These are phyloP conservation scores for chimpanzee (Pan troglodytes) DNA, from an alignment of 2,113 vertebrate species.

Conservation along the genomic window NHGRI_mPanTro3-v2.1_pri NC_072416.2:46401001-46401500, in stretches of 20 bases:
- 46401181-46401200: too few relatives aligned
- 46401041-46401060: not conserved
- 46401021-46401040: not conserved
- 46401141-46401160: not conserved
- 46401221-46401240: not conserved
- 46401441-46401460: too few relatives aligned
- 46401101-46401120: fast-evolving
- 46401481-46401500: too few relatives aligned
- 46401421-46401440: too few relatives aligned
- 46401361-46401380: too few relatives aligned
- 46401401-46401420: too few relatives aligned
- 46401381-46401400: too few relatives aligned
- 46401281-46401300: not conserved
- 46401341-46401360: too few relatives aligned
- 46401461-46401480: too few relatives aligned
- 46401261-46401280: not conserved
- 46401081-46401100: not conserved
- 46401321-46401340: too few relatives aligned
- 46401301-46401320: not conserved
- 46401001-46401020: not conserved
- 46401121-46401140: fast-evolving
- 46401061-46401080: not conserved
- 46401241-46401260: not conserved
- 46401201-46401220: not conserved
- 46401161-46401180: too few relatives aligned